A percentile compares a stretch with the other conserved stretches of the same genome.
Conservation (phyloP, 2,888 invertebrate genomes). For the Stenchaetothrips biformis region DNA sequence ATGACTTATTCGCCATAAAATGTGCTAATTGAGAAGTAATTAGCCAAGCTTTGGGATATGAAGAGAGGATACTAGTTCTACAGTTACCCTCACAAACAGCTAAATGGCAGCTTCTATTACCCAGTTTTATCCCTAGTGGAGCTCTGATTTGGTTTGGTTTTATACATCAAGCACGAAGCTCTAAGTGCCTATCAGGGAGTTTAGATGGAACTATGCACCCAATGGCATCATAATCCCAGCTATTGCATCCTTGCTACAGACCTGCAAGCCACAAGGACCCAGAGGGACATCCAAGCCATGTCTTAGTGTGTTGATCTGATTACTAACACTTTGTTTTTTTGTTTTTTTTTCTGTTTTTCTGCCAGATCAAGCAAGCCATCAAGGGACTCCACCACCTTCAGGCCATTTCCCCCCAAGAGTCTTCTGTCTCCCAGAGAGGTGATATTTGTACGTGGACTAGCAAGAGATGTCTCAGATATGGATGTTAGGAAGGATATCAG, state of each 20-base stretch:
- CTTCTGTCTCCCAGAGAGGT: conserved; percentile 11
- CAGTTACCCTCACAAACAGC: neutral
- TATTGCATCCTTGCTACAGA: neutral
- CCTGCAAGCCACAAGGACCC: neutral
- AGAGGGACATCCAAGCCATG: neutral
- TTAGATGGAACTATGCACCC: neutral
- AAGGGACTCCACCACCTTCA: neutral
- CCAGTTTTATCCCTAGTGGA: neutral
- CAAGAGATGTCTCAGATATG: neutral
- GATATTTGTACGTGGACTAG: neutral
- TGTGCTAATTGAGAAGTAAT: neutral
- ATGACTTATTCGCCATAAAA: neutral
- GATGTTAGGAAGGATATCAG: neutral
- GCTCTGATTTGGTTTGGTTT: neutral
- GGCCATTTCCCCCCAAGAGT: neutral
- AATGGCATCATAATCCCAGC: neutral
- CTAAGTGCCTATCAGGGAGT: neutral
- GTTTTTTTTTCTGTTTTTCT: neutral
- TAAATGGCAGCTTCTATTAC: neutral
- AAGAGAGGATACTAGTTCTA: neutral
- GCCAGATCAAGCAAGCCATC: neutral
- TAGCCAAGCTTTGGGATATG: conserved; percentile 1
- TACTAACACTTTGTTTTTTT: neutral
- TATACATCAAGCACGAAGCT: neutral
- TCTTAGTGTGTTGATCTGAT: neutral